Evolutionary conservation across 2,797 vertebrate species (phyloP).

Genomic region (Dendrocincla fuliginosa): DNA sequence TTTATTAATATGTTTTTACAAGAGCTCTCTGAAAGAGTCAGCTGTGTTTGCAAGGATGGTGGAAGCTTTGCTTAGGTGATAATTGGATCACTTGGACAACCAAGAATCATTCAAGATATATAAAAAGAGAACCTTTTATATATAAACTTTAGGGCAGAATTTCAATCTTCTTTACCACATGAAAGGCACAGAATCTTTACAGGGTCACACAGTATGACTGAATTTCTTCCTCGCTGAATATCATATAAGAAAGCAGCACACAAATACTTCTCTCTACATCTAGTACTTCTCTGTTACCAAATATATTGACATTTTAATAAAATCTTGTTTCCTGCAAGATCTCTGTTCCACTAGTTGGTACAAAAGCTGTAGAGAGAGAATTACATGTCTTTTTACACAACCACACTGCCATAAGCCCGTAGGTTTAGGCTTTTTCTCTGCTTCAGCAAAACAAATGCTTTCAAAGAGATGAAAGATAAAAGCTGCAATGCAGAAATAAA

Average conservation of each 20-base stretch:
- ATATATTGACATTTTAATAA: not conserved
- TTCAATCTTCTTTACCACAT: not conserved
- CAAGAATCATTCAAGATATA: not conserved
- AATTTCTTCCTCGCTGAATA: not conserved
- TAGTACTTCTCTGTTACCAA: not conserved
- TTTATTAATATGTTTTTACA: not conserved
- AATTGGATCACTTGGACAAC: not conserved
- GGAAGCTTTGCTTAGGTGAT: not conserved
- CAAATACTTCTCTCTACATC: not conserved
- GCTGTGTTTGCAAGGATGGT: not conserved
- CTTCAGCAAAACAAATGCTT: not conserved
- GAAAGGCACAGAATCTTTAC: accelerated
- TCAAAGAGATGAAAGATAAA: not conserved
- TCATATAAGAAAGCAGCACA: not conserved
- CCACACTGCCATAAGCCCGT: accelerated
- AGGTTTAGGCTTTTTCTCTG: not conserved
- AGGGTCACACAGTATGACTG: not conserved
- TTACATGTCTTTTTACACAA: not conserved
- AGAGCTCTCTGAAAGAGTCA: not conserved
- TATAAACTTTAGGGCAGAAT: not conserved
- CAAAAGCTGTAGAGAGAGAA: not conserved
- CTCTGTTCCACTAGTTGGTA: not conserved
- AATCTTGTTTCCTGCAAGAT: not conserved
- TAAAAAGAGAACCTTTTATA: not conserved
- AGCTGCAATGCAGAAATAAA: not conserved